phyloP scores from a whole-genome alignment of 2,888 invertebrate genomes.

The Cephus spinipes region DNA sequence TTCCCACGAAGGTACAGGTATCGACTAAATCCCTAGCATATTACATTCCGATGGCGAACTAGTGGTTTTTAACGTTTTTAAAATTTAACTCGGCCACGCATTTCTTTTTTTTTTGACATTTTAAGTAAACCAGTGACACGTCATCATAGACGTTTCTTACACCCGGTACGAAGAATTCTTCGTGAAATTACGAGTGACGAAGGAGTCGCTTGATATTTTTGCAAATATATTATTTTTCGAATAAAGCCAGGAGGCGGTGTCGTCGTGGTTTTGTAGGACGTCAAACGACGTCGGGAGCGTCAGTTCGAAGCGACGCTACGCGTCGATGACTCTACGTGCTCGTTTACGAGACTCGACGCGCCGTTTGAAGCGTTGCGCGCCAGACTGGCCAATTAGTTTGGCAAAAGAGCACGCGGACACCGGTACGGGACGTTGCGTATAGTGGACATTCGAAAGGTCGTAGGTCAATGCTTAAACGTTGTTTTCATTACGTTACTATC shows the following conservation, averaged over 20 bases:
- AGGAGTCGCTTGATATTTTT: not conserved
- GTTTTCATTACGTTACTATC: not conserved
- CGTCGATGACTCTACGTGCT: not conserved
- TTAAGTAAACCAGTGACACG: not conserved
- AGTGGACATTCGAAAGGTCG: not conserved
- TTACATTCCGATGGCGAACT: constrained; percentile 37
- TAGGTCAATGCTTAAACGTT: not conserved
- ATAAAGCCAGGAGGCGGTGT: not conserved
- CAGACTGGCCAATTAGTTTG: constrained; percentile 1
- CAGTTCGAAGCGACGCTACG: not conserved
- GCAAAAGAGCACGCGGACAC: not conserved
- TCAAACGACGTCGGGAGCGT: not conserved
- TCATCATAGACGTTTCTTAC: not conserved
- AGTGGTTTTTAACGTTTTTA: not conserved
- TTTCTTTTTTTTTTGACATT: not conserved
- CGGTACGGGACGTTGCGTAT: not conserved
- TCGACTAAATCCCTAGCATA: constrained; percentile 43
- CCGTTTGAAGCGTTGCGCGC: not conserved
- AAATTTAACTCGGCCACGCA: not conserved
- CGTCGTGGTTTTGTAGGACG: not conserved
- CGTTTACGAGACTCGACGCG: constrained; percentile 1
- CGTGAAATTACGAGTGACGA: not conserved
- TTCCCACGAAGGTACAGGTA: constrained; percentile 31
- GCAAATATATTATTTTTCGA: not conserved
- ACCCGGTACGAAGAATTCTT: not conserved